A percentile compares a stretch with the other conserved stretches of the same genome.
phyloP scores from a whole-genome alignment of 2,113 vertebrate genomes.

The Ranitomeya imitator region DNA sequence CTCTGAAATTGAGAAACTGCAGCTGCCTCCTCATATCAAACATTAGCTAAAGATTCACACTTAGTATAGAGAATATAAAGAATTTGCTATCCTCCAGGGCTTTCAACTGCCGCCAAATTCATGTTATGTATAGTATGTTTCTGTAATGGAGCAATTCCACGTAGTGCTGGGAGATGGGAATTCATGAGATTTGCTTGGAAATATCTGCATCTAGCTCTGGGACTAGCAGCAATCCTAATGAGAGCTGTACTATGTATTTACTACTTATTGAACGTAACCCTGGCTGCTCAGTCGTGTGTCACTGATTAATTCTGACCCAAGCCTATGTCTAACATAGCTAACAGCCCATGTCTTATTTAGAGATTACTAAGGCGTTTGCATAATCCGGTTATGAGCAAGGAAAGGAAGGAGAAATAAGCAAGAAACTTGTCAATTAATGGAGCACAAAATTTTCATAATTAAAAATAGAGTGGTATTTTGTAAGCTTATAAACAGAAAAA shows the following conservation, averaged over 20 bases:
- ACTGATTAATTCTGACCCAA: conserved; percentile 20
- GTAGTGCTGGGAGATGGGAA: background rate
- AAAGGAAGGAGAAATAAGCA: conserved; percentile 33
- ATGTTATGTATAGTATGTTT: conserved; percentile 15
- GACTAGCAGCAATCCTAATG: conserved; percentile 26
- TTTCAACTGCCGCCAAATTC: conserved; percentile 22
- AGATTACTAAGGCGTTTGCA: conserved; percentile 51
- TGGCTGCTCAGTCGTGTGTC: conserved; percentile 12
- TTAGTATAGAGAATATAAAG: background rate
- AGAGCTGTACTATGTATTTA: background rate
- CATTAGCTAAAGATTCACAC: conserved; percentile 13
- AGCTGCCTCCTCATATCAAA: background rate
- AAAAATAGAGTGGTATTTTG: background rate
- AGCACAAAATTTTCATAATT: conserved; percentile 26
- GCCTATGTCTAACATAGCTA: conserved; percentile 28
- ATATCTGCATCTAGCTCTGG: conserved; percentile 29
- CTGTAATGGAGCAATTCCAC: conserved; percentile 29
- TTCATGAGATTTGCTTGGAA: conserved; percentile 13
- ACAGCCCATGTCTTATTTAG: conserved; percentile 47
- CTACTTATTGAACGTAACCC: background rate
- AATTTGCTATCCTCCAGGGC: background rate
- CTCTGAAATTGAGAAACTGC: background rate
- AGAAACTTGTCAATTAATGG: conserved; percentile 32
- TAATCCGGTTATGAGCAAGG: conserved; percentile 36
- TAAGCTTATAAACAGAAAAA: background rate